Evolutionary conservation across 1,140 invertebrate genomes (phyloP).

Genomic region (Geopemphigus sp.): DNA sequence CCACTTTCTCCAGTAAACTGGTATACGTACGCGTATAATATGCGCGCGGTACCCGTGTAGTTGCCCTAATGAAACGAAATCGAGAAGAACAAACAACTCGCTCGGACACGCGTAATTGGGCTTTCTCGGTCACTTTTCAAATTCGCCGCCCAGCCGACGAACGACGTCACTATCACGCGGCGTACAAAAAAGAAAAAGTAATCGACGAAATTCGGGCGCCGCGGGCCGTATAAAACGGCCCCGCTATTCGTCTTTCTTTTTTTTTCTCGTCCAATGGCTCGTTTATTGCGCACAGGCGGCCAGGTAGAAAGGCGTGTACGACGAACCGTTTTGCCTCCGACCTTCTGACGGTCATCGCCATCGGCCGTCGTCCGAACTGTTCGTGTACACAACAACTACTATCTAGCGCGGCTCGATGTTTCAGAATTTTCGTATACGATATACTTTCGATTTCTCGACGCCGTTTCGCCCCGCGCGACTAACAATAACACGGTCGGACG

Average conservation of each 20-base stretch:
- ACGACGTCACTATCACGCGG: too few relatives aligned
- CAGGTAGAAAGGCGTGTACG: conserved; percentile 15
- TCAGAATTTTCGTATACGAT: background rate
- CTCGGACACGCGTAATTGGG: conserved; percentile 2
- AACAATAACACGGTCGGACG: too few relatives aligned
- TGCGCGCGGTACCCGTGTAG: background rate
- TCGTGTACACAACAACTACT: too few relatives aligned
- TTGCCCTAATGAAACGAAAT: conserved; percentile 14
- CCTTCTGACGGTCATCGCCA: conserved; percentile 22
- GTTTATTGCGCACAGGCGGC: too few relatives aligned
- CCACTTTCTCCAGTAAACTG: conserved; percentile 36
- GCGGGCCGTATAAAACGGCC: too few relatives aligned
- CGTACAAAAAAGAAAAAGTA: too few relatives aligned
- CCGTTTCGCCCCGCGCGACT: too few relatives aligned
- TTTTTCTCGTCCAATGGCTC: too few relatives aligned
- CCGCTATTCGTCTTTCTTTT: too few relatives aligned
- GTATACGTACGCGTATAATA: background rate
- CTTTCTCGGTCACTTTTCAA: conserved; percentile 26
- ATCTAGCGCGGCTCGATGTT: too few relatives aligned
- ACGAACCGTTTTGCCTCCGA: conserved; percentile 17
- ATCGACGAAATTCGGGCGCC: too few relatives aligned
- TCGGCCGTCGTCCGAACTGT: background rate
- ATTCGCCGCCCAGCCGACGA: too few relatives aligned
- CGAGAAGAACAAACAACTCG: background rate
- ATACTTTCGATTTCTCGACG: background rate